These are phyloP conservation scores for Athrips mouffetella DNA, from an alignment of 2,888 invertebrate genomes.

Conservation along the genomic window DNA sequence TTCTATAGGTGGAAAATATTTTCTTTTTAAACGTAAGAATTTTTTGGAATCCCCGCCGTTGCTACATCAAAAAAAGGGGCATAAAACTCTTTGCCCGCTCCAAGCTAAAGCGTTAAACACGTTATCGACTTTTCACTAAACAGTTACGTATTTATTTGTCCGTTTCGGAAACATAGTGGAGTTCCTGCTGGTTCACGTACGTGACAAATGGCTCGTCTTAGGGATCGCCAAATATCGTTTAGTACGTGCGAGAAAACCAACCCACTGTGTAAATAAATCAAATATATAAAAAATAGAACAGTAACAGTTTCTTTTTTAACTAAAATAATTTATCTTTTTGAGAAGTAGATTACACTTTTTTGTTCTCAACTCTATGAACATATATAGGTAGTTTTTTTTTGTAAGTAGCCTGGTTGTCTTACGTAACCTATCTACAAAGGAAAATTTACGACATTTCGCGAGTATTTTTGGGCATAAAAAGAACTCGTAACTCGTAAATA, in stretches of 20 bases:
- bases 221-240: constrained; percentile 79
- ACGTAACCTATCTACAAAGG: neutral
- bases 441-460: constrained; percentile 9
- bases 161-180: constrained; percentile 65
- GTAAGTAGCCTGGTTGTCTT: neutral
- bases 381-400: too few relatives aligned
- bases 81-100: neutral
- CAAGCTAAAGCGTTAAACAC: neutral
- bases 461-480: constrained; percentile 36
- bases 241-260: constrained; percentile 75
- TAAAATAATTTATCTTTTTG: constrained; percentile 19
- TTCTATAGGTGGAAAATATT: neutral
- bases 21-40: neutral
- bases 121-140: constrained; percentile 51
- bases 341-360: too few relatives aligned
- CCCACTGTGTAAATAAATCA: constrained; percentile 74
- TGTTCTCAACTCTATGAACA: too few relatives aligned
- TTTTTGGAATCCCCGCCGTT: too few relatives aligned
- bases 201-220: constrained; percentile 76
- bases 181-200: constrained; percentile 73
- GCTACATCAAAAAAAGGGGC: too few relatives aligned
- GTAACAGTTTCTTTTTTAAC: constrained; percentile 66
- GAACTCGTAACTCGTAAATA: constrained; percentile 60
- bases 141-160: constrained; percentile 69
- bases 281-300: constrained; percentile 71